These are phyloP conservation scores for Zophobas morio DNA, from an alignment of 1,140 invertebrate species.

Conservation along the genomic window DNA sequence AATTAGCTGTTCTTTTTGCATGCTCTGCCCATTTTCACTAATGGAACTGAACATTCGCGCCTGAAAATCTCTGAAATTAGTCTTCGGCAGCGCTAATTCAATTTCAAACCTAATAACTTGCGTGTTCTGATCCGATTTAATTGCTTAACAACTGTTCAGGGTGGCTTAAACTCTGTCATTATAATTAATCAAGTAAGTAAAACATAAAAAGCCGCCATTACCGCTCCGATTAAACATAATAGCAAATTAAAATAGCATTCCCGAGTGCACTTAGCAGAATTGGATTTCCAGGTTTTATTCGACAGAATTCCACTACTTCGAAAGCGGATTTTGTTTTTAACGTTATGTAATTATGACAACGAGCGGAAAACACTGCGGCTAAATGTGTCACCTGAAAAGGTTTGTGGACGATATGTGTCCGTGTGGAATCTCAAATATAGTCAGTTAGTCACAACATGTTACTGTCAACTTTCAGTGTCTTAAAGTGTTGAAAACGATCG, in stretches of 20 bases:
- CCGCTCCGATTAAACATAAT: background rate
- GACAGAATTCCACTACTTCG: too few species aligned
- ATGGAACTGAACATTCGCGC: background rate
- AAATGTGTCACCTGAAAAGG: too few species aligned
- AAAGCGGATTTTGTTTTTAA: too few species aligned
- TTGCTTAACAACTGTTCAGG: slow-evolving; percentile 15
- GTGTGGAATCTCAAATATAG: too few species aligned
- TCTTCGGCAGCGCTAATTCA: slow-evolving; percentile 13
- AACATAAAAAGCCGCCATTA: slow-evolving; percentile 15
- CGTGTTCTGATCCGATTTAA: slow-evolving; percentile 34
- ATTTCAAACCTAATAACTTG: slow-evolving; percentile 10
- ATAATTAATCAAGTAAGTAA: slow-evolving; percentile 33
- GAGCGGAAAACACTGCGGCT: too few species aligned
- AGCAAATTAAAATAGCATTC: slow-evolving; percentile 15
- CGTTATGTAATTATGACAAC: too few species aligned
- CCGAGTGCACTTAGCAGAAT: slow-evolving; percentile 4
- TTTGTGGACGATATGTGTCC: too few species aligned
- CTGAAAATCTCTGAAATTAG: slow-evolving; percentile 15
- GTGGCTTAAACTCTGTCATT: slow-evolving; percentile 26
- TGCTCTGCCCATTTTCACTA: too few species aligned
- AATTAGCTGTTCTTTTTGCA: too few species aligned
- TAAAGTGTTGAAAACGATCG: background rate
- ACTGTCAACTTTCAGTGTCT: too few species aligned
- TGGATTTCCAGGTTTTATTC: background rate
- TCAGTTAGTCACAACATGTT: too few species aligned